Evolutionary conservation across 2,888 invertebrate genomes (phyloP).

Genomic region (Hydroisotoma schaefferi): DNA sequence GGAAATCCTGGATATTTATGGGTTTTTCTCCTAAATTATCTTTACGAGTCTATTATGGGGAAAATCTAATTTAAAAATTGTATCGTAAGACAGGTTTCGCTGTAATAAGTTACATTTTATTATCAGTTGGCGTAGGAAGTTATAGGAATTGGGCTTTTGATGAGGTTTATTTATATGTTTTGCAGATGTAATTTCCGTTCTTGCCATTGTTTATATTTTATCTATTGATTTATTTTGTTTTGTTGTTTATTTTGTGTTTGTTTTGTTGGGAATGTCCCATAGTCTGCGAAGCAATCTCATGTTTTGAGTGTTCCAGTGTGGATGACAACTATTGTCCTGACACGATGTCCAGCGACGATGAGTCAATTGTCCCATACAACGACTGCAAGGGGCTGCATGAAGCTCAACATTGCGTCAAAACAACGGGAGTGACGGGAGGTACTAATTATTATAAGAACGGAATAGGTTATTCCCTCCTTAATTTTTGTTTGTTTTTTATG

Average conservation of each 20-base stretch:
- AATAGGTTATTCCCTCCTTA: background rate
- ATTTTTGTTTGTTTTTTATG: background rate
- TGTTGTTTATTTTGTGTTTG: background rate
- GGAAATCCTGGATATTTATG: too few relatives aligned
- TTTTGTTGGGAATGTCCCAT: conserved; percentile 6
- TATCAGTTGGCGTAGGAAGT: too few relatives aligned
- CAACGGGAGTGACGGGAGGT: conserved; percentile 69
- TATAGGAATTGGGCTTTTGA: too few relatives aligned
- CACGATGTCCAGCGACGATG: conserved; percentile 41
- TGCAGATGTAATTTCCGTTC: too few relatives aligned
- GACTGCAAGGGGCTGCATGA: conserved; percentile 38
- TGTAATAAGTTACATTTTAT: too few relatives aligned
- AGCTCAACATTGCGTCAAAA: conserved; percentile 54
- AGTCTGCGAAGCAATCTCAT: conserved; percentile 24
- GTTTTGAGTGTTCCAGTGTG: conserved; percentile 45
- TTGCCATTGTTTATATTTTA: conserved; percentile 1
- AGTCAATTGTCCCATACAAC: conserved; percentile 36
- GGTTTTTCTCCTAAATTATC: too few relatives aligned
- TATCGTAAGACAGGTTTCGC: too few relatives aligned
- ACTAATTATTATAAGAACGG: conserved; percentile 41
- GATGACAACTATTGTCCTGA: conserved; percentile 46
- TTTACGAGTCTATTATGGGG: too few relatives aligned
- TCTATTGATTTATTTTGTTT: background rate
- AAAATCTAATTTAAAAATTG: too few relatives aligned
- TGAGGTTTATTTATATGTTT: too few relatives aligned